A percentile compares a stretch with the other conserved stretches of the same genome.
Conservation (phyloP, 2,113 vertebrate genomes). For the Platichthys stellatus region DNA sequence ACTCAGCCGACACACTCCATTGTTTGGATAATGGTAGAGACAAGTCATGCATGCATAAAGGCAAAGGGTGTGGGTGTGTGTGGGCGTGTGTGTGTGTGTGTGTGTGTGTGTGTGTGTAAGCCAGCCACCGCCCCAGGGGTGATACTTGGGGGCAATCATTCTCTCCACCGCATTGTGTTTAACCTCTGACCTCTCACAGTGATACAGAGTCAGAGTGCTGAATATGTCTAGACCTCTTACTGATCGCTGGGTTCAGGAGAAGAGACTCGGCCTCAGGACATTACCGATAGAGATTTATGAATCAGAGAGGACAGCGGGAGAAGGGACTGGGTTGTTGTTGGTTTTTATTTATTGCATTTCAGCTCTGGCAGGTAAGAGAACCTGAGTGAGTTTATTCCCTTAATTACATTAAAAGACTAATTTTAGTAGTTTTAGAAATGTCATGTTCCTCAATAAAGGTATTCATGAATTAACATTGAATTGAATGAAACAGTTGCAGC, state of each 20-base stretch:
- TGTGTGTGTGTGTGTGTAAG: slow-evolving; percentile 19
- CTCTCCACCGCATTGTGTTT: slow-evolving; percentile 73
- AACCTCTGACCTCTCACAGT: slow-evolving; percentile 70
- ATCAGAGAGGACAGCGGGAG: slow-evolving; percentile 1
- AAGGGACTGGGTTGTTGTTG: background rate
- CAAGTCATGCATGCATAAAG: slow-evolving; percentile 74
- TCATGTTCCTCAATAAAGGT: slow-evolving; percentile 12
- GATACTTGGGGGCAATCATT: slow-evolving; percentile 69
- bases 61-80: slow-evolving; percentile 47
- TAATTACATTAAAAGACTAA: background rate
- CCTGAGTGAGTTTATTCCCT: too few species aligned
- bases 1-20: slow-evolving; percentile 56
- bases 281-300: slow-evolving; percentile 50
- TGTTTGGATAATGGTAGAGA: slow-evolving; percentile 62
- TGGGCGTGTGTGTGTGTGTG: slow-evolving; percentile 21
- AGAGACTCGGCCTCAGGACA: slow-evolving; percentile 39
- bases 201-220: slow-evolving; percentile 59
- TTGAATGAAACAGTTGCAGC: slow-evolving; percentile 7
- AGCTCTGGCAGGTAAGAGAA: too few species aligned
- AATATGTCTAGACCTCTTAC: slow-evolving; percentile 76
- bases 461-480: slow-evolving; percentile 30
- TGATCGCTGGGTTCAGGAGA: slow-evolving; percentile 41
- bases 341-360: background rate
- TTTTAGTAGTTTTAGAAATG: too few species aligned
- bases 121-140: slow-evolving; percentile 58